Conservation (phyloP, 2,113 vertebrate species). For the Athene cunicularia region DNA sequence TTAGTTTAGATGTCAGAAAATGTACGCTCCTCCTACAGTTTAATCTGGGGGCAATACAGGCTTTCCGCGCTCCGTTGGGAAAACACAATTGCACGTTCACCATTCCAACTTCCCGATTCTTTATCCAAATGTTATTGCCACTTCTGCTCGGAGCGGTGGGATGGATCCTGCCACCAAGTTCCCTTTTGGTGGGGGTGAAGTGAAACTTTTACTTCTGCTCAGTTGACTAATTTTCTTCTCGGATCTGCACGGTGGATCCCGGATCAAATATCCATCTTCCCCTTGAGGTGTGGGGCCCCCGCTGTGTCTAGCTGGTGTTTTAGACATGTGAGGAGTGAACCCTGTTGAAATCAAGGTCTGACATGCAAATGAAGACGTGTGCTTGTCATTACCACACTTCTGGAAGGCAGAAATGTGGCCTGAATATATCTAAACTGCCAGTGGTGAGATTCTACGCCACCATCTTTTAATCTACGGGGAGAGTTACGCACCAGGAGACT, state of each 20-base stretch:
- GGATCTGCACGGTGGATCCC: background rate
- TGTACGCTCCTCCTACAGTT: background rate
- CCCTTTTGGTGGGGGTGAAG: background rate
- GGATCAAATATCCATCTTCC: background rate
- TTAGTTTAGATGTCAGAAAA: background rate
- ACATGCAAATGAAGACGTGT: background rate
- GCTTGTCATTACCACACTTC: background rate
- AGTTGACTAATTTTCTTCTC: background rate
- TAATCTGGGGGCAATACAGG: background rate
- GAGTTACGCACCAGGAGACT: background rate
- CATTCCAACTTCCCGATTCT: background rate
- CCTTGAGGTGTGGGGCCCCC: background rate
- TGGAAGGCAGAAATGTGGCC: background rate
- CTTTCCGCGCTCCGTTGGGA: background rate
- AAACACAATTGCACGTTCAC: background rate
- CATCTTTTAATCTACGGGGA: background rate
- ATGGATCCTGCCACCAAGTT: background rate
- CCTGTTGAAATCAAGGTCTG: background rate
- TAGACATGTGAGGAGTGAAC: background rate
- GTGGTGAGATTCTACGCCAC: background rate
- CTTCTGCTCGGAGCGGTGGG: background rate
- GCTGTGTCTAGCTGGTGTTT: background rate
- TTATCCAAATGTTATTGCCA: background rate
- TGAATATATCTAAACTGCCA: background rate
- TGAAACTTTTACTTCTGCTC: background rate